phyloP scores from a whole-genome alignment of 2,797 vertebrate genomes.

The Argentina silus region DNA sequence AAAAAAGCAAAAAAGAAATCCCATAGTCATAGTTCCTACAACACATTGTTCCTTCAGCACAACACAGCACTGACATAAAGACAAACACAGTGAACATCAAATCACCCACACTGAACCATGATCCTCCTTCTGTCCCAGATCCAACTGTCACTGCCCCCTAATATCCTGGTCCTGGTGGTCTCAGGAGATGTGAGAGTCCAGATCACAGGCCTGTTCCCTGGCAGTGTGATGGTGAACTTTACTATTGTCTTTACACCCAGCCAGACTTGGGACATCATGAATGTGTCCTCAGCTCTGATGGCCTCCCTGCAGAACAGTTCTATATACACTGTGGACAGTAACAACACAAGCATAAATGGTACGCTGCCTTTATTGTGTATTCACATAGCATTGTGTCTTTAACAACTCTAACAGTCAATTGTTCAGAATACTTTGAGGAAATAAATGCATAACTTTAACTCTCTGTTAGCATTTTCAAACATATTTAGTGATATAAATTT shows the following conservation, averaged over 20 bases:
- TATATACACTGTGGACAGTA: conserved; percentile 69
- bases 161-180: conserved; percentile 69
- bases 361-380: too few relatives aligned
- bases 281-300: conserved; percentile 64
- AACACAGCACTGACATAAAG: not conserved
- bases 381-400: too few relatives aligned
- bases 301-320: conserved; percentile 73
- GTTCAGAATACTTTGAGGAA: too few relatives aligned
- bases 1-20: not conserved
- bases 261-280: conserved; percentile 52
- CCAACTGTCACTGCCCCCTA: conserved; percentile 59
- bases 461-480: not conserved
- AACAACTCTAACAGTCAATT: too few relatives aligned
- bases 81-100: not conserved
- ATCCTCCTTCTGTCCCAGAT: conserved; percentile 66
- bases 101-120: not conserved
- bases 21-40: not conserved
- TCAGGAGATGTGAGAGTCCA: conserved; percentile 71
- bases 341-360: conserved; percentile 72
- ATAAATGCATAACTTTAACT: not conserved
- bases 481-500: not conserved
- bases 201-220: conserved; percentile 68
- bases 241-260: conserved; percentile 63
- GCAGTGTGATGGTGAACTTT: conserved; percentile 82
- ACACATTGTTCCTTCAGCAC: too few relatives aligned